Evolutionary conservation across 2,113 vertebrate species (phyloP).

Genomic region (Atlantisia rogersi): DNA sequence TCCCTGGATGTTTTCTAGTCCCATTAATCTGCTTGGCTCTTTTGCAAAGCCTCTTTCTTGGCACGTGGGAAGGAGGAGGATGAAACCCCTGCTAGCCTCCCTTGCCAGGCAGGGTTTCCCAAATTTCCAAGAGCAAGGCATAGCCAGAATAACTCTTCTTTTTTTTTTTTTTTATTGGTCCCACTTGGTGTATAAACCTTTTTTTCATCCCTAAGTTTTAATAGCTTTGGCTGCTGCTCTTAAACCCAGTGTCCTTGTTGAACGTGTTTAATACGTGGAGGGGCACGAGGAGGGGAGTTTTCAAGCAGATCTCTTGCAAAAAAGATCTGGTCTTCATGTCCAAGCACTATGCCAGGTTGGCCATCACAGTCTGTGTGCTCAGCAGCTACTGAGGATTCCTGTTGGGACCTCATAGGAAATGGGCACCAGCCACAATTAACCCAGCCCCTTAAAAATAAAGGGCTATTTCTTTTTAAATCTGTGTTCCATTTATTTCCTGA

Average conservation of each 20-base stretch:
- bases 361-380: neutral
- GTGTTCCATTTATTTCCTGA: neutral
- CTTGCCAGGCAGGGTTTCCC: slow-evolving; percentile 62
- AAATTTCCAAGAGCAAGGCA: slow-evolving; percentile 21
- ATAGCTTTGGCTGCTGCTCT: slow-evolving; percentile 41
- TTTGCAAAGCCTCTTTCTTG: neutral
- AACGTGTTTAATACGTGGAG: neutral
- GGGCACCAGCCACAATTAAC: too few relatives aligned
- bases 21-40: slow-evolving; percentile 14
- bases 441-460: neutral
- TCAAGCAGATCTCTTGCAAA: neutral
- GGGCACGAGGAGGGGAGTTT: slow-evolving; percentile 27
- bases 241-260: neutral
- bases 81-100: neutral
- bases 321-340: neutral
- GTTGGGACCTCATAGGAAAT: neutral
- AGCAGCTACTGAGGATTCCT: neutral
- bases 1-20: slow-evolving; percentile 5
- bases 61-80: neutral
- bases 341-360: neutral
- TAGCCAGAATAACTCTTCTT: neutral
- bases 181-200: neutral
- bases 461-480: rapidly evolving
- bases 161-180: neutral
- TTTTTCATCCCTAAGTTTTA: slow-evolving; percentile 1